These are phyloP conservation scores for Strix aluco DNA, from an alignment of 2,113 vertebrate genomes.

Conservation along the genomic window DNA sequence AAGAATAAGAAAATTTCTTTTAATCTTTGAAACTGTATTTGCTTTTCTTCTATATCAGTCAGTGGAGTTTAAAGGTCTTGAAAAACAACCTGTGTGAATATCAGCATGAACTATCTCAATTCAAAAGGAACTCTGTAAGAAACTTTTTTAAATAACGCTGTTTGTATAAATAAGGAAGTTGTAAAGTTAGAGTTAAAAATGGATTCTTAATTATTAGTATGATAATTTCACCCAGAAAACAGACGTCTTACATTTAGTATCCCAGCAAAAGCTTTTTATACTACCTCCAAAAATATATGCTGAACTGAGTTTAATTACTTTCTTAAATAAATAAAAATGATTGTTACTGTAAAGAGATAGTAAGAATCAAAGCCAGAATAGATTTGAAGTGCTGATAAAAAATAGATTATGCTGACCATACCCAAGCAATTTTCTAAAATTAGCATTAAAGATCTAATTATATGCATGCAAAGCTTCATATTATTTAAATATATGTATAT, in stretches of 20 bases:
- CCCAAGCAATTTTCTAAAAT: constrained; percentile 20
- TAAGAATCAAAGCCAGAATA: neutral
- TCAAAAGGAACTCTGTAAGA: neutral
- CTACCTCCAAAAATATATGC: constrained; percentile 1
- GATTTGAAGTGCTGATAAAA: constrained; percentile 5
- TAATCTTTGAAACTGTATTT: neutral
- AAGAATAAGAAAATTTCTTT: neutral
- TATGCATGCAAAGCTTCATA: neutral
- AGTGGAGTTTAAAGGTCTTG: neutral
- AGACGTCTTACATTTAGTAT: neutral
- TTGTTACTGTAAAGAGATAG: neutral
- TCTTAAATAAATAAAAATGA: constrained; percentile 21
- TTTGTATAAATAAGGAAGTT: neutral
- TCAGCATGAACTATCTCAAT: neutral
- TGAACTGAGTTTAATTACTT: constrained; percentile 3
- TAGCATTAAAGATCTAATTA: neutral
- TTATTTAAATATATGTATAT: constrained; percentile 11
- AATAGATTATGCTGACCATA: constrained; percentile 33
- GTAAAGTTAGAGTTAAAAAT: neutral
- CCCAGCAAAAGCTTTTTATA: constrained; percentile 23
- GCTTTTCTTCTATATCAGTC: neutral
- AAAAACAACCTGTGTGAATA: neutral
- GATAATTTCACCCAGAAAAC: constrained; percentile 27
- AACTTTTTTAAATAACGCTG: neutral
- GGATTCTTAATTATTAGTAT: neutral